Evolutionary conservation across 1,140 invertebrate species (phyloP), one percentile per base, ranked within the genome.

Genomic region (Anastatus disparis): DNA sequence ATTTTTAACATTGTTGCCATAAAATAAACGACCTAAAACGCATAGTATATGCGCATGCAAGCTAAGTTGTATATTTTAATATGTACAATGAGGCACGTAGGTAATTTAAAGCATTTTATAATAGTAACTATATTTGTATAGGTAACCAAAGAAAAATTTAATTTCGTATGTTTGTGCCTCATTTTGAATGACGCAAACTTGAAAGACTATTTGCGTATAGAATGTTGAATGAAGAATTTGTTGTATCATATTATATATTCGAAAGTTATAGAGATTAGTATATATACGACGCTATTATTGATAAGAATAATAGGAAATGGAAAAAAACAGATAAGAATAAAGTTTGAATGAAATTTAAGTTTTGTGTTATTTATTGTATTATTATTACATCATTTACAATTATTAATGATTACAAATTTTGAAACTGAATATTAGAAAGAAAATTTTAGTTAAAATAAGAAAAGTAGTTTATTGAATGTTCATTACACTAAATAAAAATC

Each of bases 101-200:
- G 65, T 76, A 74, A 66, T 66, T 73, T 72, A 31, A 74, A 76
- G 77, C 74, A 70, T 78, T 81, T 80, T 76, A 75, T 81, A 75
- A 72, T 73, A 68, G 53, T 64, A 13, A 35, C 10, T 69, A 61
- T 61, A 70, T 80, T 75, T 77, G 79, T 72, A 79, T 78, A 78
- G 74, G 56, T 35, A 74, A 80, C 62, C 74, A 79, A 77, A 79
- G 73, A 80, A 77, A 77, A 56, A 70, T 71, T 53, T 72, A 71
- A 78, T 74, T 75, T 74, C 56, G 68, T 78, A 74, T 61, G 72
- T 78, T 78, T 78, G 71, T 77, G 72, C 68, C 55, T 75, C 73
- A 74, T 75, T 76, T 80, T 40, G 48, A 76, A 74, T 64, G 44
- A 63, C 65, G 58, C 59, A 64, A 70, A 71, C 66, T 69, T 70